Base-by-base conservation (phyloP, 2,113 vertebrate genomes). In the Xenopus borealis region DNA sequence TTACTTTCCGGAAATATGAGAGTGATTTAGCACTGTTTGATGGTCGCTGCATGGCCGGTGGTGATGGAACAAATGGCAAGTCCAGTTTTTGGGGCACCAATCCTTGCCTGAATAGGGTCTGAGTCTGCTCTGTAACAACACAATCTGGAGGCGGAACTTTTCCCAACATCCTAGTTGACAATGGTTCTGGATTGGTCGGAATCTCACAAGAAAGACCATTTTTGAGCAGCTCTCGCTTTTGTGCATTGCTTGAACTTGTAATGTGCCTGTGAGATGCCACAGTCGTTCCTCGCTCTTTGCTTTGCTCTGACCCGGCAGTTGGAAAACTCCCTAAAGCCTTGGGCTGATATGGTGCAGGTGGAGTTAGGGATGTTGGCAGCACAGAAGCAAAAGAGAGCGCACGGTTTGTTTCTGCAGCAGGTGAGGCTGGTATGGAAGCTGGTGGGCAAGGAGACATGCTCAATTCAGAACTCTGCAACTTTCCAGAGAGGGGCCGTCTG, bases 401-500 rank as follows among this genome's bases (percentile, higher is more conserved):
- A 16, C 6, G 11, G 33, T 58, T 23, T 3, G 9, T 50, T 4
- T 7, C 19, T 16, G 14, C 53, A 55, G 53, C 53, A 55, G 45
- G 17, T 9, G n/a, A 7, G 45, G 2, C 40, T 8, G 16, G 33
- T 4, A n/a, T 16, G n/a, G 33, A n/a, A 64, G 33, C 30, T 40
- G 27, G 14, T n/a, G 2, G 9, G 19, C 1, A 12, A 7, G 33
- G 23, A 9, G 45, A 46, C 0, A 13, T 1, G 20, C 16, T 17
- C 3, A 4, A 3, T 9, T n/a, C 53, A 55, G 8, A n/a, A 55
- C 16, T 17, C 8, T 55, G 27, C 16, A 44, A 44, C 17, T 18
- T 40, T 13, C 62, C 62, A 40, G 78, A 83, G 78, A 80, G 79
- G 79, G 75, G 75, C 75, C 63, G 30, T 10, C 0, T 50, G 44